Base-by-base conservation (phyloP, 2,113 vertebrate genomes). In the Erpornis zantholeuca region DNA sequence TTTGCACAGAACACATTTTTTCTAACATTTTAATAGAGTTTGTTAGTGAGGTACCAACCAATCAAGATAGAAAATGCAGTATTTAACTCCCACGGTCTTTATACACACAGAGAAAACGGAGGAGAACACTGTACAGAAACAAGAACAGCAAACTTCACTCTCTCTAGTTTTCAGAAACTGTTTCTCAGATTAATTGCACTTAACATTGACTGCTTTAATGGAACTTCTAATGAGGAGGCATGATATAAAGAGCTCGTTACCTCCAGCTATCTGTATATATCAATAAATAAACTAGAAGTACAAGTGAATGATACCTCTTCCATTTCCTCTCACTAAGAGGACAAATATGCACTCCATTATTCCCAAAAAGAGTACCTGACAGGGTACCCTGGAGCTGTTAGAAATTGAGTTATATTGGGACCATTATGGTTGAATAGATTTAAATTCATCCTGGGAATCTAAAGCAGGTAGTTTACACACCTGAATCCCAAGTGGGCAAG, bases 271-370 rank as follows among this genome's bases (percentile, higher is more conserved):
- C 24, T 28, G 27, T 23, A 60, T 3, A 3, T n/a, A 68, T 2
- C 22, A 70, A 38, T 29, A 70, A 73, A 88, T 54, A 66, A 86
- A 66, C 29, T 2, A 52, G 15, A 72, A 65, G 6, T 27, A 64
- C 14, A 86, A 78, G 12, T n/a, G 50, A 86, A 88, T 60, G 35
- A n/a, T 7, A 66, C 5, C 40, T 70, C 16, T 73, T 59, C 49
- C 22, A 56, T n/a, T 88, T 78, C 52, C 7, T 56, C 38, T 86
- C 40, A 59, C n/a, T n/a, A n/a, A n/a, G n/a, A n/a, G n/a, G n/a
- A n/a, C n/a, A n/a, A n/a, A 72, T 3, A 56, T 0, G 0, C 18
- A 21, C 18, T 38, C 42, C 33, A n/a, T 47, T 63, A 44, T 35
- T 63, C 68, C 45, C 61, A 10, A 38, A 83, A 80, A 35, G 18